phyloP scores from a whole-genome alignment of 2,797 vertebrate genomes.

The Gastrophryne carolinensis region DNA sequence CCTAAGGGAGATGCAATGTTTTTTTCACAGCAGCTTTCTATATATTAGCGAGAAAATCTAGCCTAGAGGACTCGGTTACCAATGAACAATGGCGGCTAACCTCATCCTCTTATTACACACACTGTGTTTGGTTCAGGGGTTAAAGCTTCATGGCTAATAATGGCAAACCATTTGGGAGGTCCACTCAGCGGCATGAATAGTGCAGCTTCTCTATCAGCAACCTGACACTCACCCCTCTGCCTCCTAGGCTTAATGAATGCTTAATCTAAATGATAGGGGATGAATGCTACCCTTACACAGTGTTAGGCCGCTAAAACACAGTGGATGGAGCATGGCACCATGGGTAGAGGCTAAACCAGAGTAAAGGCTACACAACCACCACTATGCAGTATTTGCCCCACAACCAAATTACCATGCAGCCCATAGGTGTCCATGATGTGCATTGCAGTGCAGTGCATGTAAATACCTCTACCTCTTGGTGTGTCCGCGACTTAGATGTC shows the following conservation, averaged over 20 bases:
- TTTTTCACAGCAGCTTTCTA: background rate
- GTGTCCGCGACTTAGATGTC: too few species aligned
- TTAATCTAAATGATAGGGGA: conserved; percentile 26
- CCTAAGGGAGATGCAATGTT: background rate
- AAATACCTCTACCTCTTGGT: too few species aligned
- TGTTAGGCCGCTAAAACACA: conserved; percentile 30
- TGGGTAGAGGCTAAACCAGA: background rate
- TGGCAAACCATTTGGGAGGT: conserved; percentile 24
- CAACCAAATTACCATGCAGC: too few species aligned
- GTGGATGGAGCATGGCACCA: background rate
- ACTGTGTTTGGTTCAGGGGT: conserved; percentile 9
- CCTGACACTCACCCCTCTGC: conserved; percentile 28
- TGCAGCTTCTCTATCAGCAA: conserved; percentile 16
- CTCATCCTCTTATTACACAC: background rate
- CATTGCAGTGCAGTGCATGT: too few species aligned
- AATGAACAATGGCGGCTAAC: background rate
- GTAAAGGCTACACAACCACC: too few species aligned
- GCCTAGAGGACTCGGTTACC: background rate
- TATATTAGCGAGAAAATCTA: background rate
- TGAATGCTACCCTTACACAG: conserved; percentile 41
- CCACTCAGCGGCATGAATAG: conserved; percentile 15
- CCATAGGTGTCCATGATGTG: too few species aligned
- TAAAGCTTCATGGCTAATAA: conserved; percentile 23
- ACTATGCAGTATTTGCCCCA: too few species aligned
- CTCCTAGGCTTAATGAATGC: conserved; percentile 23